Evolutionary conservation across 1,140 invertebrate species (phyloP).

Genomic region (Drosophila bipectinata): DNA sequence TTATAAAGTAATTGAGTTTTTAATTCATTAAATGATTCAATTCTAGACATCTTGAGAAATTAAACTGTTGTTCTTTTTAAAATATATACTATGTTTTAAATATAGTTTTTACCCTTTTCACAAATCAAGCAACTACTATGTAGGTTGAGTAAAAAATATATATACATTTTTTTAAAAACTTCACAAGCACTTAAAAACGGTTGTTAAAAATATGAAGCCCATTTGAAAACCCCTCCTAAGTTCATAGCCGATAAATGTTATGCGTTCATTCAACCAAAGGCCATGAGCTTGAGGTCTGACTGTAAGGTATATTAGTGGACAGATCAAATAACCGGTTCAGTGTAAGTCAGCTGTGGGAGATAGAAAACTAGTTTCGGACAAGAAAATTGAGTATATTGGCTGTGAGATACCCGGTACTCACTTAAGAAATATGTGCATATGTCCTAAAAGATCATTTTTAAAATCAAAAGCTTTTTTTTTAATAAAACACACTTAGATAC

Average conservation of each 20-base stretch:
- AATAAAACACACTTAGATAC: not conserved
- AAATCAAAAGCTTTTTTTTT: too few relatives aligned
- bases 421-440: too few relatives aligned
- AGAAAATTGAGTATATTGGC: not conserved
- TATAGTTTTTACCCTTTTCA: too few relatives aligned
- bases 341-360: conserved; percentile 53
- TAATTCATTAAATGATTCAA: too few relatives aligned
- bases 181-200: too few relatives aligned
- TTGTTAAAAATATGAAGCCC: not conserved
- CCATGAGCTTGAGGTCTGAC: conserved; percentile 28
- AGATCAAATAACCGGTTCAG: conserved; percentile 58
- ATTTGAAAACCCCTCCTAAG: not conserved
- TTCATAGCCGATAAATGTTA: conserved; percentile 10
- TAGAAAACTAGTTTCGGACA: conserved; percentile 56
- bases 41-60: too few relatives aligned
- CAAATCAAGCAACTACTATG: too few relatives aligned
- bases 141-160: too few relatives aligned
- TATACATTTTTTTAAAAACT: too few relatives aligned
- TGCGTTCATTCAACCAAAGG: conserved; percentile 63
- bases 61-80: too few relatives aligned
- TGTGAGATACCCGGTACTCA: not conserved
- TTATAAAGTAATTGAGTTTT: not conserved
- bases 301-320: conserved; percentile 5
- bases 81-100: too few relatives aligned
- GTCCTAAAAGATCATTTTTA: too few relatives aligned